phyloP scores from a whole-genome alignment of 2,113 vertebrate genomes.

The Oryzias melastigma region DNA sequence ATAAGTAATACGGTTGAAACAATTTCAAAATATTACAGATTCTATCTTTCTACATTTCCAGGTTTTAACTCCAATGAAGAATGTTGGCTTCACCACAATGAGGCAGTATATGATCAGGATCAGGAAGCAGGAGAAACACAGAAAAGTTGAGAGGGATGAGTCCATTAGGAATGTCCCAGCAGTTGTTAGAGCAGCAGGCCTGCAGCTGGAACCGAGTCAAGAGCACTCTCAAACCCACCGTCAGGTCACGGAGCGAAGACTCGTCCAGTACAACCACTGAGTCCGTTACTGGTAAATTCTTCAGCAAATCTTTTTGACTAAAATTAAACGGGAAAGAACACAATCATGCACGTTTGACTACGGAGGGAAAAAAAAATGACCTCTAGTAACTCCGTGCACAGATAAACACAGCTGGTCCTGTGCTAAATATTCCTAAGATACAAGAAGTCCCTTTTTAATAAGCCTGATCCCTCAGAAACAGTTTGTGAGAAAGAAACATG shows the following conservation, averaged over 20 bases:
- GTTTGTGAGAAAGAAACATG: background rate
- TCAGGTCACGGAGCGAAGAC: constrained; percentile 34
- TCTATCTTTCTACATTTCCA: constrained; percentile 2
- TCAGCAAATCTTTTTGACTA: constrained; percentile 1
- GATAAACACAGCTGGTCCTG: constrained; percentile 33
- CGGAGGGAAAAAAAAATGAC: constrained; percentile 33
- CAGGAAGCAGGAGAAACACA: constrained; percentile 54
- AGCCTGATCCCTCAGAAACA: background rate
- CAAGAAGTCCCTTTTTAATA: constrained; percentile 17
- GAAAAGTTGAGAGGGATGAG: constrained; percentile 63
- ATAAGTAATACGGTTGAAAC: background rate
- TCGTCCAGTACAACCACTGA: constrained; percentile 40
- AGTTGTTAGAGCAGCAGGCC: constrained; percentile 60
- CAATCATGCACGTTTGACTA: constrained; percentile 29
- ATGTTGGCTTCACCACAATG: constrained; percentile 78
- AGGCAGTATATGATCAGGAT: constrained; percentile 84
- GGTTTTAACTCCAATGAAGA: constrained; percentile 54
- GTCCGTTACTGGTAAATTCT: constrained; percentile 17
- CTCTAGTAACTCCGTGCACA: constrained; percentile 17
- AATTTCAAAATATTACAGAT: background rate
- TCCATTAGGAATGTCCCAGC: constrained; percentile 65
- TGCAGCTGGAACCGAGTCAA: constrained; percentile 57
- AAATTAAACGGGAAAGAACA: constrained; percentile 13
- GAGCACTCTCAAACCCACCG: constrained; percentile 44
- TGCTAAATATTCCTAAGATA: constrained; percentile 9